Base-by-base conservation (phyloP, 2,797 vertebrate genomes). In the Macroramphosus scolopax region DNA sequence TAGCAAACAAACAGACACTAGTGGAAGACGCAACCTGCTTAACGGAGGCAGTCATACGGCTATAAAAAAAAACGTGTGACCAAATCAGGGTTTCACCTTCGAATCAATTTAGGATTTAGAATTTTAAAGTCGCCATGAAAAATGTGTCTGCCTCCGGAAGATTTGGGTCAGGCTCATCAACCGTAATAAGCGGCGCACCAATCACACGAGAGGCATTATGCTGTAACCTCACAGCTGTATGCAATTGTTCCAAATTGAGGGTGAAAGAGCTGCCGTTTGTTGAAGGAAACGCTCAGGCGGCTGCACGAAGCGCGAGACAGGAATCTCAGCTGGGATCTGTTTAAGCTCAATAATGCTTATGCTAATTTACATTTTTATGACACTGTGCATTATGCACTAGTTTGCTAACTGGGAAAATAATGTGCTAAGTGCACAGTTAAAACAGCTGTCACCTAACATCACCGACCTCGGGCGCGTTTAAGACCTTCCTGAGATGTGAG, bases 111-210 rank as follows among this genome's bases (percentile, higher is more conserved):
- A 44, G 74, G 79, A 79, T 84, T 84, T 76, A 45, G 63, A 85
- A 77, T 79, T 83, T 67, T 37, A 68, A 77, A 75, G 70, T 74
- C 48, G 15, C 64, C 61, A 36, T 61, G 49, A 64, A 62, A 84
- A 79, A 74, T 47, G 63, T 49, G 77, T 73, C 62, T 72, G 55
- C 56, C 39, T 61, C 68, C 60, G 41, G 67, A 82, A 84, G 74
- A 88, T 83, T 85, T 85, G 80, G 87, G 84, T 87, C 85, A 87
- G 76, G 50, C 77, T 84, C 77, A 88, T 89, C 75, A 83, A 80
- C 81, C 40, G 65, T 70, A 83, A 89, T 88, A 86, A 85, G 77
- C 56, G 51, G 75, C 15, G 49, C 73, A 57, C 72, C 81, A 84
- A 81, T 87, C 81, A 79, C 76, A 75, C n/a, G n/a, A n/a, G n/a